Percentiles rank a stretch among this genome's conserved stretches.
These are phyloP conservation scores for Oopsacas minuta DNA, from an alignment of 37 sponge, comb jelly and placozoan genomes.

Conservation along the genomic window DNA sequence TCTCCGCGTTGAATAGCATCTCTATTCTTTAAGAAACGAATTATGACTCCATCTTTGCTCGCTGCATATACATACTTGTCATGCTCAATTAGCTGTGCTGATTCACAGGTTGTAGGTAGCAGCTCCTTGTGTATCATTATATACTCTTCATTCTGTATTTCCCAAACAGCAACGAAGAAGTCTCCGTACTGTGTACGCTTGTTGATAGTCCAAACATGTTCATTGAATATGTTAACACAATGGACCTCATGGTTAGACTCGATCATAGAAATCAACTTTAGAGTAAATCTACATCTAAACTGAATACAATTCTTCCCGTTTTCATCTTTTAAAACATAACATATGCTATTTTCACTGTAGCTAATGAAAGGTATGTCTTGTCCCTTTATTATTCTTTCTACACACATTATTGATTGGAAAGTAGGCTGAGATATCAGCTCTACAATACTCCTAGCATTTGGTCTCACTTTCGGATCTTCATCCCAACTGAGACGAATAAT, in stretches of 20 bases:
- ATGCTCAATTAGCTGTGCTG: background rate
- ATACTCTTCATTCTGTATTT: background rate
- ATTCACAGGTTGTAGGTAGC: background rate
- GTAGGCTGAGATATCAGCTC: background rate
- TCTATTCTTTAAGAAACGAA: background rate
- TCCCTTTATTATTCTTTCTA: background rate
- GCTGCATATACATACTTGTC: constrained; percentile 15
- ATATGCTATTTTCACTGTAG: background rate
- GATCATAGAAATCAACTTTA: background rate
- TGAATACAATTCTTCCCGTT: background rate
- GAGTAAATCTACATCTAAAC: background rate
- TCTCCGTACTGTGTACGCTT: background rate
- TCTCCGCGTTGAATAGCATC: constrained; percentile 9
- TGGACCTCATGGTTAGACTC: background rate
- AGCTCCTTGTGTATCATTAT: background rate
- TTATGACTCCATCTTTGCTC: background rate
- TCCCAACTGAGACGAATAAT: constrained; percentile 72
- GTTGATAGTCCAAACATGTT: background rate
- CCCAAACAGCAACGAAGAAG: constrained; percentile 1
- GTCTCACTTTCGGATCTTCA: constrained; percentile 47
- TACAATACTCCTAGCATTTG: constrained; percentile 21
- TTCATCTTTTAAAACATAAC: background rate
- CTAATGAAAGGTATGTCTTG: background rate
- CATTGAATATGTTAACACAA: background rate
- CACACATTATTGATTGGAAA: constrained; percentile 24